Evolutionary conservation across 2,113 vertebrate species (phyloP).

Genomic region (Alaudala cheleensis): DNA sequence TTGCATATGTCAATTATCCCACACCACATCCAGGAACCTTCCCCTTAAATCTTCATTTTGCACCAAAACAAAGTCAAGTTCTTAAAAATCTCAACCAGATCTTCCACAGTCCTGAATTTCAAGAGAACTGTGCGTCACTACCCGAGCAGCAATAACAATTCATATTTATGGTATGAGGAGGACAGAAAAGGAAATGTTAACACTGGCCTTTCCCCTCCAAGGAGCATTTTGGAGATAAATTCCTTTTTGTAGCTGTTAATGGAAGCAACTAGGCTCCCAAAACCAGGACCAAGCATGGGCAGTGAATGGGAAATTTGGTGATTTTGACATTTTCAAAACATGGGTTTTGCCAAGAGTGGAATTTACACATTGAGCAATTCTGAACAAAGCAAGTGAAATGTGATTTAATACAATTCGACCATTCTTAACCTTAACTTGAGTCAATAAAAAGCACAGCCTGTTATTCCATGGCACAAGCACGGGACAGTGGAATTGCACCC

Average conservation of each 20-base stretch:
- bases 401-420: neutral
- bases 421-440: neutral
- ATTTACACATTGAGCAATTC: neutral
- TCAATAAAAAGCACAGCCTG: neutral
- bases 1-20: accelerated
- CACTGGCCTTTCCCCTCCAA: neutral
- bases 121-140: neutral
- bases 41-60: neutral
- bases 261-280: neutral
- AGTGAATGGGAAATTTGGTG: neutral
- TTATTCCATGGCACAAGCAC: neutral
- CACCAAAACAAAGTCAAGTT: neutral
- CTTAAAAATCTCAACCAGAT: neutral
- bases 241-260: neutral
- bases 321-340: neutral
- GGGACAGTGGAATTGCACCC: constrained; percentile 8
- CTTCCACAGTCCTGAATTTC: neutral
- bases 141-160: neutral
- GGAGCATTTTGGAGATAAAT: neutral
- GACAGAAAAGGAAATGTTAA: neutral
- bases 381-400: neutral
- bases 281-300: accelerated
- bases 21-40: neutral
- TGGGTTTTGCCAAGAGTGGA: neutral
- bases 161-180: neutral